phyloP scores from a whole-genome alignment of 1,140 invertebrate species.

The Meloidogyne floridensis region DNA sequence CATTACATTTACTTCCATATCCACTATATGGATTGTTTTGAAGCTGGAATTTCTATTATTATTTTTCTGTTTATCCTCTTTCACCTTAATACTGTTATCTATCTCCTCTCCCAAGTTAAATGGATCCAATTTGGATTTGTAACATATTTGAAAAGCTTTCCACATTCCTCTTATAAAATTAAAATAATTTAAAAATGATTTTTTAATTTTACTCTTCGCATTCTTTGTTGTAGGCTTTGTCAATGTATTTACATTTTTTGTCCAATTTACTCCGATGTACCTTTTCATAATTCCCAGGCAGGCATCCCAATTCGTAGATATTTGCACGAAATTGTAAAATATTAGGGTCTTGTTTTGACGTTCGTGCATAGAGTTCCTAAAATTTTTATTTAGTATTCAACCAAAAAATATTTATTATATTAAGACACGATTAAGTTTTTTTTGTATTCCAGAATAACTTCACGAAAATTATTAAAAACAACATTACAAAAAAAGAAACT shows the following conservation, averaged over 20 bases:
- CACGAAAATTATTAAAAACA: too few species aligned
- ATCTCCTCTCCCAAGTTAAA: background rate
- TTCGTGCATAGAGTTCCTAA: background rate
- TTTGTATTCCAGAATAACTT: too few species aligned
- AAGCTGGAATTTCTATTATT: background rate
- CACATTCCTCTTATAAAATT: background rate
- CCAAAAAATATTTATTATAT: too few species aligned
- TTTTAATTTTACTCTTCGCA: background rate
- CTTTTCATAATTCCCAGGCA: background rate
- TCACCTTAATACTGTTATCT: background rate
- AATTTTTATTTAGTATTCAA: too few species aligned
- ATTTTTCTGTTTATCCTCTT: too few species aligned
- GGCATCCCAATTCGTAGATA: background rate
- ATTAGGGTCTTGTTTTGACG: background rate
- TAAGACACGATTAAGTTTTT: too few species aligned
- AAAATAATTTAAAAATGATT: background rate
- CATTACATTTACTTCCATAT: background rate
- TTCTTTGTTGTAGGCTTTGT: conserved; percentile 7
- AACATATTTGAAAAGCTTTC: background rate
- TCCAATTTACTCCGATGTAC: background rate
- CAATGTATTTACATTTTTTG: background rate
- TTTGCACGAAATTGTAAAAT: background rate
- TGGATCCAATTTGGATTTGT: background rate
- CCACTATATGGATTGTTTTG: background rate
- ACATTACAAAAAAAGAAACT: too few species aligned